Evolutionary conservation across 2,113 vertebrate genomes (phyloP), one percentile per base, ranked within the genome.

Genomic region (Riparia riparia): DNA sequence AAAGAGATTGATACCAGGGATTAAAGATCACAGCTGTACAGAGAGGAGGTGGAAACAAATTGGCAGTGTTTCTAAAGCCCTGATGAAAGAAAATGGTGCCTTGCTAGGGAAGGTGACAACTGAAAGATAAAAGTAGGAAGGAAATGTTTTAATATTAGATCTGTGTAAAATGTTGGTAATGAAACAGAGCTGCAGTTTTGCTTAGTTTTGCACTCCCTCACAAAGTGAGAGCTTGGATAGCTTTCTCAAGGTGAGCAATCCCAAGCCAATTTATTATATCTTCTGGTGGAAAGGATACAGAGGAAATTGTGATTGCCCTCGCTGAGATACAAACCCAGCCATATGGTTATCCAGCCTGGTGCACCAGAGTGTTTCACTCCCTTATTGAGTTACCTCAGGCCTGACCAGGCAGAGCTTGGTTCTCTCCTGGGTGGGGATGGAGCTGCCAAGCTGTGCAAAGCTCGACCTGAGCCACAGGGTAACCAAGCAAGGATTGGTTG

Each of bases 1-100:
- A 95, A 95, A 91, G 85, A 96, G 94, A 97, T 96, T 97, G 96
- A 95, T 96, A 95, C 90, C 66, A 71, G 42, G 94, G 94, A 95
- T 87, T 94, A 97, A 96, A 96, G 93, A 87, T 93, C 95, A 97
- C 96, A 94, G 79, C 91, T 90, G 77, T 79, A 93, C 44, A 81
- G 90, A 79, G 68, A 94, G 80, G 87, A 96, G 91, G 90, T 82
- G 63, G 92, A 95, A 96, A 94, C 92, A 97, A 97, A 97, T 93
- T 94, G 96, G 94, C 12, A 17, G 82, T 95, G 78, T 95, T 97
- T 95, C 94, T 91, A 89, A 96, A 96, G 77, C 89, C 74, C 56
- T 79, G 77, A 95, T 96, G 95, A 97, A 96, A 94, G 91, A 96
- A 97, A 96, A 93, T 79, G 89, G 87, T 84, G 71, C 56, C 78